These are phyloP conservation scores for Calyptommatus sinebrachiatus DNA, from an alignment of 2,113 vertebrate species.

Conservation along the genomic window DNA sequence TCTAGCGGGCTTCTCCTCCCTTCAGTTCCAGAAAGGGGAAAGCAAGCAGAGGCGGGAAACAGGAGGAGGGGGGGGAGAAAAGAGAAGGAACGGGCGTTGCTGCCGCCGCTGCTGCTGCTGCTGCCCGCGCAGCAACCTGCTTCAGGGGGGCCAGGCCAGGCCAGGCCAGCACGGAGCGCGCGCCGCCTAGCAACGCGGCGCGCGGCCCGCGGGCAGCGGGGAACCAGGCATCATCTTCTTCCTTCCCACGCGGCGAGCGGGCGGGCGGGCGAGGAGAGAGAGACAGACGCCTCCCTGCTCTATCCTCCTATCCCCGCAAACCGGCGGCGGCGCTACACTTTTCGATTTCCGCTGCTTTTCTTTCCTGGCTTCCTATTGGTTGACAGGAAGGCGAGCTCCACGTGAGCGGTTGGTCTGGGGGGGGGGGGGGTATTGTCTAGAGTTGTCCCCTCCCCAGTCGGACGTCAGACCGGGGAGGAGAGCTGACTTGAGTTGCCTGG, in stretches of 20 bases:
- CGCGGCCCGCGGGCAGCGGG: too few species aligned
- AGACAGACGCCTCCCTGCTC: too few species aligned
- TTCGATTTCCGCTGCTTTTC: neutral
- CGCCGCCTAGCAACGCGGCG: too few species aligned
- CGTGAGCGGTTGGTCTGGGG: too few species aligned
- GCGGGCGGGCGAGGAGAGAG: fast-evolving
- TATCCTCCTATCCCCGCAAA: neutral
- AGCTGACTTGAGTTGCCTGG: too few species aligned
- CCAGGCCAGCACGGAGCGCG: too few species aligned
- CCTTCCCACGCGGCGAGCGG: neutral
- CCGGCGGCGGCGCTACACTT: neutral
- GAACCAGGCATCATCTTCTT: neutral
- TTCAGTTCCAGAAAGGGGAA: neutral
- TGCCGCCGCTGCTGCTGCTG: too few species aligned
- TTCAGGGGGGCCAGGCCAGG: neutral
- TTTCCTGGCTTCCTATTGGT: neutral
- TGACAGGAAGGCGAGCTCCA: neutral
- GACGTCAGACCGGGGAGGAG: too few species aligned
- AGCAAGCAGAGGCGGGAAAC: neutral
- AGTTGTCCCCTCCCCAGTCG: too few species aligned
- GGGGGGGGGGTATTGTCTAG: neutral
- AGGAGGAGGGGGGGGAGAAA: too few species aligned
- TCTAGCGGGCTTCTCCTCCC: too few species aligned
- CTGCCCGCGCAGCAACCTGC: neutral
- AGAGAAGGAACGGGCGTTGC: fast-evolving